Percentiles rank a stretch among this genome's conserved stretches.
Conservation (phyloP, 2,797 vertebrate species). For the Darevskia nairensis region DNA sequence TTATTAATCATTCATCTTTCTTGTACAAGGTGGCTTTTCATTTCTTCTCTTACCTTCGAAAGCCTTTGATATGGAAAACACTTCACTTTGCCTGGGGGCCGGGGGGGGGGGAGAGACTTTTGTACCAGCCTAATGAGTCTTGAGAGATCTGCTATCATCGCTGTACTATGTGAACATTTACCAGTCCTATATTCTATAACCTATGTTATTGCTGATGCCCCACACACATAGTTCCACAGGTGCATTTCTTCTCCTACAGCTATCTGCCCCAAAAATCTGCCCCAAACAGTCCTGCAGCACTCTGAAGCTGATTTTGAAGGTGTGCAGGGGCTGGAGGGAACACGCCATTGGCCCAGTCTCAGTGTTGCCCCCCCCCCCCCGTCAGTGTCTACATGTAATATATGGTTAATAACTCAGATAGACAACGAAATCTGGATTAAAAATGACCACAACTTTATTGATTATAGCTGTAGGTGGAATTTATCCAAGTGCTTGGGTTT, state of each 20-base stretch:
- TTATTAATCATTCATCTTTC: not conserved
- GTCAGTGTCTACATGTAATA: too few relatives aligned
- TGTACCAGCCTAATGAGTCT: not conserved
- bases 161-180: not conserved
- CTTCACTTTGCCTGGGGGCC: not conserved
- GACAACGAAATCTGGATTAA: not conserved
- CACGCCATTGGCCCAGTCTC: too few relatives aligned
- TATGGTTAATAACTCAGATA: too few relatives aligned
- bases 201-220: not conserved
- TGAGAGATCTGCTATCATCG: not conserved
- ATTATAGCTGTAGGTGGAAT: too few relatives aligned
- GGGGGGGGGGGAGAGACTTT: not conserved
- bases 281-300: too few relatives aligned
- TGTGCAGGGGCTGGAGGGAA: too few relatives aligned
- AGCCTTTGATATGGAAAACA: not conserved
- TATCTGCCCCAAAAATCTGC: too few relatives aligned
- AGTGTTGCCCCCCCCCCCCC: too few relatives aligned
- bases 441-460: not conserved
- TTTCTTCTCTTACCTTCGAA: not conserved
- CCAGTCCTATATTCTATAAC: not conserved
- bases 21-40: not conserved
- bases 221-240: too few relatives aligned
- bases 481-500: not conserved
- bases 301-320: too few relatives aligned
- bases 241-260: too few relatives aligned